Evolutionary conservation across 2,113 vertebrate genomes (phyloP), one percentile per base, ranked within the genome.

Genomic region (Chunga burmeisteri): DNA sequence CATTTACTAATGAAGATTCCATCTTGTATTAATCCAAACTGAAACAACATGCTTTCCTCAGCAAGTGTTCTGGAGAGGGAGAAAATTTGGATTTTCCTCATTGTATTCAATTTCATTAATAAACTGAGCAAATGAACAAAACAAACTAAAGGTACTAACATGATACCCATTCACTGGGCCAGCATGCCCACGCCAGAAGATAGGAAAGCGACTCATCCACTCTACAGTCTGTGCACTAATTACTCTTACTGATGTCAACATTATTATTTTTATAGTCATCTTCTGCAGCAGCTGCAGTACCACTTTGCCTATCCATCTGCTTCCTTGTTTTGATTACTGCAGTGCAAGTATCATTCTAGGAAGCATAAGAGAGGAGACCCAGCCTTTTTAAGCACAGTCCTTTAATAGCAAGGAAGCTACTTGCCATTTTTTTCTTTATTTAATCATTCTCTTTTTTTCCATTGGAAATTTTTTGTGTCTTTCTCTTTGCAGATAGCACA

Each of bases 291-390:
- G 97, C 97, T 97, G 97, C 94, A 95, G 81, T 96, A 90, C 84
- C 91, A 94, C 91, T 97, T 97, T 92, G 95, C 93, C 93, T 97
- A 92, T 96, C 96, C 94, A 96, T 97, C 97, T 98, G 97, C 95
- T 96, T 96, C 95, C 95, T 96, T 97, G 93, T 96, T 97, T 94
- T 96, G 92, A 97, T 94, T 96, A 95, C 75, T 95, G 93, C 90
- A 87, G 80, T 88, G 63, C 72, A 96, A 94, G 93, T 96, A 62
- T 88, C 87, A 82, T 95, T 94, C 55, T 77, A 81, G 68, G 90
- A 95, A 92, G 81, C 53, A 46, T n/a, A 47, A 91, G 92, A 86
- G 82, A 93, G 82, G 84, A 86, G 88, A 96, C 93, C 88, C 63
- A 94, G 91, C 62, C 49, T 93, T 96, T 91, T 83, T 86, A 90